These are phyloP conservation scores for Tachina fera DNA, from an alignment of 2,888 invertebrate genomes.

Conservation along the genomic window DNA sequence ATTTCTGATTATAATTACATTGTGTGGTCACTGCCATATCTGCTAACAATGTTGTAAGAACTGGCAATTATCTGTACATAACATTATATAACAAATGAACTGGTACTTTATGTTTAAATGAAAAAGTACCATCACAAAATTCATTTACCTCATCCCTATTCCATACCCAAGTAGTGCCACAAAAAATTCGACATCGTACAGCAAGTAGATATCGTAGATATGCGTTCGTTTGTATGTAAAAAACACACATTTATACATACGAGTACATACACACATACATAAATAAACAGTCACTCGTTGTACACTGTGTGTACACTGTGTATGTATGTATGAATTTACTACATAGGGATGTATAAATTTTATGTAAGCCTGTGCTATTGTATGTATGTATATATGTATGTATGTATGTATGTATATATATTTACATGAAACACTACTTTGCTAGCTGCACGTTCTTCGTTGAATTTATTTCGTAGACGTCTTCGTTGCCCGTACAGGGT, in stretches of 20 bases:
- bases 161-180: slow-evolving; percentile 56
- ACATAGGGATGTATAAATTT: slow-evolving; percentile 28
- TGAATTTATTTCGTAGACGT: slow-evolving; percentile 70
- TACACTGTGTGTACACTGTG: slow-evolving; percentile 4
- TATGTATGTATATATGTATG: slow-evolving; percentile 31
- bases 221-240: slow-evolving; percentile 54
- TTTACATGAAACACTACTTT: slow-evolving; percentile 60
- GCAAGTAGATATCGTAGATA: slow-evolving; percentile 71
- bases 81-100: neutral
- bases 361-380: slow-evolving; percentile 26
- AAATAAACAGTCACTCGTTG: too few relatives aligned
- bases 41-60: too few relatives aligned
- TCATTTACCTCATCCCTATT: slow-evolving; percentile 8
- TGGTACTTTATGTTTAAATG: neutral
- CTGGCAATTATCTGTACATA: too few relatives aligned
- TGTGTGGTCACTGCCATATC: too few relatives aligned
- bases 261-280: neutral
- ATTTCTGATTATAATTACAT: too few relatives aligned
- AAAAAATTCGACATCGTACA: slow-evolving; percentile 65
- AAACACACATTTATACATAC: slow-evolving; percentile 8
- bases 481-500: slow-evolving; percentile 70
- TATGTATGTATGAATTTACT: slow-evolving; percentile 24
- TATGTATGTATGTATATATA: slow-evolving; percentile 32
- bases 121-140: slow-evolving; percentile 32
- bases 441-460: slow-evolving; percentile 72